A percentile compares a stretch with the other conserved stretches of the same genome.
phyloP scores from a whole-genome alignment of 2,888 invertebrate genomes.

The Acrobasis repandana region DNA sequence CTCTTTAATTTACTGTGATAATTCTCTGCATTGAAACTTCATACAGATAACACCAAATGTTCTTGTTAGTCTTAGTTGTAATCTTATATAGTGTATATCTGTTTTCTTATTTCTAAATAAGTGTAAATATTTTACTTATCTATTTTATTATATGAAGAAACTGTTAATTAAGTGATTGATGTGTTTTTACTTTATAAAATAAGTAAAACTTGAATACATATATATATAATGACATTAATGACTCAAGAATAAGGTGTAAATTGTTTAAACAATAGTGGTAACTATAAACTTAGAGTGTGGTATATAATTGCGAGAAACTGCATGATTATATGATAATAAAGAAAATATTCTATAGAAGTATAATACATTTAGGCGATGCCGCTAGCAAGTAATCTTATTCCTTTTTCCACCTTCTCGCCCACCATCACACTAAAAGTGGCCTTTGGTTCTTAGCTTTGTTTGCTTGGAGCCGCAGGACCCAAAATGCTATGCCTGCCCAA shows the following conservation, averaged over 20 bases:
- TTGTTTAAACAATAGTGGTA: background rate
- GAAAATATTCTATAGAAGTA: no score
- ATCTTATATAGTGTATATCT: slow-evolving; percentile 1
- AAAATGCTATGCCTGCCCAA: no score
- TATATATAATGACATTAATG: slow-evolving; percentile 1
- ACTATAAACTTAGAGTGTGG: no score
- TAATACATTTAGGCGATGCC: no score
- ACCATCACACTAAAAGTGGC: no score
- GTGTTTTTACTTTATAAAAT: slow-evolving; percentile 9
- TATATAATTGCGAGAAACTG: background rate
- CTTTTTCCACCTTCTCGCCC: no score
- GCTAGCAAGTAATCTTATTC: no score
- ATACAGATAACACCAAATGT: slow-evolving; percentile 22
- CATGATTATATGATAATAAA: background rate
- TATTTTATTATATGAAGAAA: background rate
- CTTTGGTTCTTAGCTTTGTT: no score
- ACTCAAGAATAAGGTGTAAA: background rate
- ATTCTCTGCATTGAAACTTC: slow-evolving; percentile 19
- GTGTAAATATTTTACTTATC: background rate
- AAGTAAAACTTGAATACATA: background rate
- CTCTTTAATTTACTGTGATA: slow-evolving; percentile 23
- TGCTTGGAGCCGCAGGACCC: no score
- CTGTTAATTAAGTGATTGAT: background rate
- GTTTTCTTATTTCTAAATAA: background rate
- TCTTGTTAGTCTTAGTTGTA: slow-evolving; percentile 3